Evolutionary conservation across 35 echinoderm and acorn worm species (phyloP).

Genomic region (Heliocidaris tuberculata): DNA sequence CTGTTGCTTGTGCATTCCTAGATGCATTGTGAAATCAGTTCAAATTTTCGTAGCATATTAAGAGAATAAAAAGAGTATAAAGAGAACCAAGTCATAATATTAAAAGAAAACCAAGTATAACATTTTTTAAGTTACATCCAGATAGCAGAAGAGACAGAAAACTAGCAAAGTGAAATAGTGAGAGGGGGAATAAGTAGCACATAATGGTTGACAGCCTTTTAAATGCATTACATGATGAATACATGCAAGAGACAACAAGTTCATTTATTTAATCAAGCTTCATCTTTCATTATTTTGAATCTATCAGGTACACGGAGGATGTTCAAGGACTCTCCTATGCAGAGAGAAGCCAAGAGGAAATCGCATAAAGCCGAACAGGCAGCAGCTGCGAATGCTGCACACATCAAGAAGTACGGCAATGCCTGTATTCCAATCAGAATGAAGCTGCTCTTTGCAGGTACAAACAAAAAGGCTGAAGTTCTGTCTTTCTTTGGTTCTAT

Average conservation of each 20-base stretch:
- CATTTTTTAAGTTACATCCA: not conserved
- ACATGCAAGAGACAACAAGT: too few species aligned
- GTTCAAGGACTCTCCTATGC: conserved; percentile 91
- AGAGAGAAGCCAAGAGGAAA: conserved; percentile 85
- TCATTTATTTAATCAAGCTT: not conserved
- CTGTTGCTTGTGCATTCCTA: too few species aligned
- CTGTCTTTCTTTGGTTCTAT: not conserved
- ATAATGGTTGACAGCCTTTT: not conserved
- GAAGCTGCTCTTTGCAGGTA: conserved; percentile 96
- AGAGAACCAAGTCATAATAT: not conserved
- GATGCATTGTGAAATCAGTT: too few species aligned
- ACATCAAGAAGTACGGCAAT: conserved; percentile 88
- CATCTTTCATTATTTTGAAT: not conserved
- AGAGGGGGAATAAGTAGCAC: not conserved
- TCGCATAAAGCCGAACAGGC: conserved; percentile 84
- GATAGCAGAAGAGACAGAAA: not conserved
- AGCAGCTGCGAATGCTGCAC: conserved; percentile 67
- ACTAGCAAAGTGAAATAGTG: not conserved
- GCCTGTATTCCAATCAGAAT: conserved; percentile 93
- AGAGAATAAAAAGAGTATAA: too few species aligned
- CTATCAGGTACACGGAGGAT: conserved; percentile 34
- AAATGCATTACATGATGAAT: not conserved
- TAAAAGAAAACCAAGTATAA: not conserved
- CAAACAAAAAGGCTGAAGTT: not conserved
- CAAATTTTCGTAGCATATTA: too few species aligned